Evolutionary conservation across 2,888 invertebrate species (phyloP).

Genomic region (Sarcophaga variegata): DNA sequence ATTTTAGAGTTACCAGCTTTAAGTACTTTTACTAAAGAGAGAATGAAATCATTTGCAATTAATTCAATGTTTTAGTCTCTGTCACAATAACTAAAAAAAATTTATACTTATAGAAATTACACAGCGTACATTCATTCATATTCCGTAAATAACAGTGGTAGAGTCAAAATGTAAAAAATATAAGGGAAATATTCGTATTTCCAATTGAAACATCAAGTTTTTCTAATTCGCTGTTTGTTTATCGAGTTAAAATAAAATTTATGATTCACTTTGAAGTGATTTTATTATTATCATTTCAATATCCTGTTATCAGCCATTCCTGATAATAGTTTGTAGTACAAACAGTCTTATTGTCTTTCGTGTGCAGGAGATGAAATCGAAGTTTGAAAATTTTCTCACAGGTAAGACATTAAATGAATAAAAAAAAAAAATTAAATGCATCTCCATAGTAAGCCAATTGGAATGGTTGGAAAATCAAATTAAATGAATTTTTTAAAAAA

Average conservation of each 20-base stretch:
- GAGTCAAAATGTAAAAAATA: background rate
- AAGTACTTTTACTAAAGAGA: conserved; percentile 10
- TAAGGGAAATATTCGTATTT: conserved; percentile 17
- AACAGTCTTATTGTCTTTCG: conserved; percentile 3
- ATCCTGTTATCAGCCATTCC: conserved; percentile 18
- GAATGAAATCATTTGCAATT: conserved; percentile 30
- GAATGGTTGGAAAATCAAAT: too few relatives aligned
- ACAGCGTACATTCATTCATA: background rate
- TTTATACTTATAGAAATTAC: too few relatives aligned
- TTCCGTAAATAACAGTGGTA: background rate
- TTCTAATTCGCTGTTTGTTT: conserved; percentile 35
- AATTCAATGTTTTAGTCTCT: conserved; percentile 7
- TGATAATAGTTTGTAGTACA: conserved; percentile 1
- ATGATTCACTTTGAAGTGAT: conserved; percentile 47
- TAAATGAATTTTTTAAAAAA: too few relatives aligned
- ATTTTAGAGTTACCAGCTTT: conserved; percentile 22
- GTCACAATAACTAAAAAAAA: background rate
- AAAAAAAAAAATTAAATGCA: too few relatives aligned
- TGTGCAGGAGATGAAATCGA: background rate
- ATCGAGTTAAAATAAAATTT: conserved; percentile 52
- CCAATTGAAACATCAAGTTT: conserved; percentile 54
- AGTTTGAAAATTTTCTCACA: too few relatives aligned
- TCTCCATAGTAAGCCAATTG: too few relatives aligned
- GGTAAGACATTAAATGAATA: too few relatives aligned
- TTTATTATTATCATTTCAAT: conserved; percentile 39